Conservation (phyloP, 64 coral and sea anemone species). For the Trachythela sp. region DNA sequence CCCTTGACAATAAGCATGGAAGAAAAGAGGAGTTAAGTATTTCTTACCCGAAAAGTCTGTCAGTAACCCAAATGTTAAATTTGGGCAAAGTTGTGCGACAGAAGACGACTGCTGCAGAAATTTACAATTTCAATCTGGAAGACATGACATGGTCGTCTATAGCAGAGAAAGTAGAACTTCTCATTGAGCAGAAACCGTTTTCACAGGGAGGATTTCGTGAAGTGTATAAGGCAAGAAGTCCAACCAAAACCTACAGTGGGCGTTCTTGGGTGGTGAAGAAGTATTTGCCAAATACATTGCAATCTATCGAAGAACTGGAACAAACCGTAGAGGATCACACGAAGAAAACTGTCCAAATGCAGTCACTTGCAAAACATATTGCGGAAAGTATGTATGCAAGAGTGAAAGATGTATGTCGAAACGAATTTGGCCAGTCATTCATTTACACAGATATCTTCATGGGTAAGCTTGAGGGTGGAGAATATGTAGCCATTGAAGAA, state of each 20-base stretch:
- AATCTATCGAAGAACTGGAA: background rate
- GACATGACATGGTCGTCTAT: background rate
- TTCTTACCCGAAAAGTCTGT: background rate
- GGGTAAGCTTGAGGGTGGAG: slow-evolving; percentile 23
- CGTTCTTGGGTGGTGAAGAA: background rate
- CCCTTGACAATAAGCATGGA: background rate
- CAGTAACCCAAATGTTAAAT: background rate
- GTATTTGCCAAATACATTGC: background rate
- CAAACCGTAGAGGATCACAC: slow-evolving; percentile 3
- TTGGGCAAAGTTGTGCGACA: background rate
- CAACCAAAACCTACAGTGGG: background rate
- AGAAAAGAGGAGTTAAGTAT: background rate
- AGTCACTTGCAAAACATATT: background rate
- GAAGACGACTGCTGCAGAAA: background rate
- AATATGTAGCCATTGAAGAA: slow-evolving; percentile 27
- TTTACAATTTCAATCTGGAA: background rate
- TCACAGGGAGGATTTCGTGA: background rate
- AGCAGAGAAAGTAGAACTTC: background rate
- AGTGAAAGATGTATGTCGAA: background rate
- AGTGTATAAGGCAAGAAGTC: background rate
- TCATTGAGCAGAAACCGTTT: background rate
- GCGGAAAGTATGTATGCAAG: background rate
- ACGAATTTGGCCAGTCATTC: background rate
- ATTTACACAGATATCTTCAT: slow-evolving; percentile 19
- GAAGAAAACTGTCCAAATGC: background rate